Percentiles rank a stretch among this genome's conserved stretches.
phyloP scores from a whole-genome alignment of 2,113 vertebrate species.

The Esox niger region DNA sequence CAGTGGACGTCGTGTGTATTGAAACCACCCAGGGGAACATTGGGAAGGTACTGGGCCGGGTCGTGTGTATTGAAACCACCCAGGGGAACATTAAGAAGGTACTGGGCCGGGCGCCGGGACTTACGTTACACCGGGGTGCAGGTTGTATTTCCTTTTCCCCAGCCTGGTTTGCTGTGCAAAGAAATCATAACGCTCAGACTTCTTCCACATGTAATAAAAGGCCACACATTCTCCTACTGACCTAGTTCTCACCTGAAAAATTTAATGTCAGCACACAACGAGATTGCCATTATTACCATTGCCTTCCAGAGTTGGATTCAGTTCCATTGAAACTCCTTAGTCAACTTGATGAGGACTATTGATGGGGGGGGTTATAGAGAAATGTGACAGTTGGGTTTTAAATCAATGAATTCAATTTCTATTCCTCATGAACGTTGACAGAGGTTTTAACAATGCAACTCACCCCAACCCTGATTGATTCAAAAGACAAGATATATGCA shows the following conservation, averaged over 20 bases:
- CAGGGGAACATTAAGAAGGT: no score
- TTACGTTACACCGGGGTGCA: slow-evolving; percentile 96
- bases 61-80: no score
- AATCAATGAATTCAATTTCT: slow-evolving; percentile 15
- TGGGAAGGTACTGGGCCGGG: no score
- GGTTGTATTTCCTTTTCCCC: slow-evolving; percentile 97
- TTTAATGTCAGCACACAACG: slow-evolving; percentile 73
- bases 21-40: no score
- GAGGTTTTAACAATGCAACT: slow-evolving; percentile 30
- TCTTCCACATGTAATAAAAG: slow-evolving; percentile 99
- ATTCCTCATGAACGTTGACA: slow-evolving; percentile 28
- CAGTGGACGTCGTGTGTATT: no score
- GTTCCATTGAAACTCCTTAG: slow-evolving; percentile 22
- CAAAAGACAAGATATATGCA: slow-evolving; percentile 22
- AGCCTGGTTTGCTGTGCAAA: slow-evolving; percentile 96
- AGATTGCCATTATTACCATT: slow-evolving; percentile 62
- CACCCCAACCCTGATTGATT: slow-evolving; percentile 23
- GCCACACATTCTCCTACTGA: slow-evolving; percentile 98
- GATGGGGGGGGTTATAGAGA: slow-evolving; percentile 19
- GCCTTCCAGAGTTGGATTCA: slow-evolving; percentile 35
- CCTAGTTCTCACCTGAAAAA: slow-evolving; percentile 91
- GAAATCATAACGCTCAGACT: slow-evolving; percentile 97
- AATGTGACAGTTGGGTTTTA: neutral
- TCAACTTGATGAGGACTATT: neutral
- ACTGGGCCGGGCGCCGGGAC: slow-evolving; percentile 38